Evolutionary conservation across 2,797 vertebrate genomes (phyloP).

Genomic region (Neopelma chrysocephalum): DNA sequence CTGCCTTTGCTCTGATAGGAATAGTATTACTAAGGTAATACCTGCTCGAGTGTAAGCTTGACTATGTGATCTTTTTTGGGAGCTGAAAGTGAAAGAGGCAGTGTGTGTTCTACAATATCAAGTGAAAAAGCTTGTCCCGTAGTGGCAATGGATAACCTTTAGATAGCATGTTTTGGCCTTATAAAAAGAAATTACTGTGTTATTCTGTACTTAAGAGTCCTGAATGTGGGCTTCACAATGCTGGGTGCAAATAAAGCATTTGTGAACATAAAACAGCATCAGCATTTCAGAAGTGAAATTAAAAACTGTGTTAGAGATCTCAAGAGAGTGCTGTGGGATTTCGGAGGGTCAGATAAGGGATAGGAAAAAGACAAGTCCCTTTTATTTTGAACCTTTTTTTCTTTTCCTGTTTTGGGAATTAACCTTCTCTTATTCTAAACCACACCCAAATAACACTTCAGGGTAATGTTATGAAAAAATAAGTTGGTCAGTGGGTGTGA

Average conservation of each 20-base stretch:
- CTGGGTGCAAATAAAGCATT: neutral
- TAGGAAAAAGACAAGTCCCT: neutral
- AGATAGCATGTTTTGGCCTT: neutral
- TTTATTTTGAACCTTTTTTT: neutral
- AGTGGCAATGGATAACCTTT: neutral
- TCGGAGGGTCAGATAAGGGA: neutral
- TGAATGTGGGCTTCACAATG: neutral
- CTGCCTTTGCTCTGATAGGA: neutral
- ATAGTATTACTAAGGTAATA: neutral
- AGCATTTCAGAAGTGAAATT: neutral
- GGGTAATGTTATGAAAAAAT: neutral
- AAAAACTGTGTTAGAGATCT: accelerated
- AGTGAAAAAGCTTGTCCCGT: neutral
- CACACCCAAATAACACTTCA: neutral
- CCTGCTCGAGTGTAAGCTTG: neutral
- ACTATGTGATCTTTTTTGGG: neutral
- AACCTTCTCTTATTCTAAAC: neutral
- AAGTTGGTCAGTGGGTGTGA: neutral
- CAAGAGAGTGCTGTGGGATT: neutral
- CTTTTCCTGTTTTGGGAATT: neutral
- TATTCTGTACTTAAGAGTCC: neutral
- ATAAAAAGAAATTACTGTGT: neutral
- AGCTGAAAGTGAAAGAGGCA: neutral
- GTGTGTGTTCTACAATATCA: accelerated
- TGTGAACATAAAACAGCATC: neutral